Base-by-base conservation (phyloP, 2,888 invertebrate genomes). In the Eretmocerus hayati region DNA sequence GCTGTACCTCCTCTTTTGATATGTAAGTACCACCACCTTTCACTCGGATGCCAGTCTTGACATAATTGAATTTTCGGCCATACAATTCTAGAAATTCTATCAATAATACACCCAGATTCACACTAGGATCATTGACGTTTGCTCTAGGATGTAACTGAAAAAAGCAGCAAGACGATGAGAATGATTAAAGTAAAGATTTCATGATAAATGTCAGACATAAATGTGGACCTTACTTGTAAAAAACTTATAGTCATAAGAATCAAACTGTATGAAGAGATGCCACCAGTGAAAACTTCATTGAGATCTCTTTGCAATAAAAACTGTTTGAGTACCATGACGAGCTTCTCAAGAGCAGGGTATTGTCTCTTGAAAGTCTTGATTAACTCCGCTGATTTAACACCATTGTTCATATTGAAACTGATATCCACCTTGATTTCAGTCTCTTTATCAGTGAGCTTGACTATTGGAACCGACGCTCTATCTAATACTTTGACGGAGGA, bases 281-380 rank as follows among this genome's bases (percentile, higher is more conserved):
- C 99, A 57, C 99, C 96, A 56, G 95, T 96, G 77, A 96, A 99
- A 65, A 99, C 97, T 80, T 99, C 97, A 76, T 99, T 99, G 67
- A 99, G 83, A 78, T 96, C 94, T 66, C 97, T 83, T 77, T 97
- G 93, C 59, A 95, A 81, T 58, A 99, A 83, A 77, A 97, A 99
- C 79, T 99, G 97, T 77, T 99, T 99, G 62, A 99, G 79, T 54
- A 99, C 93, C 76, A 97, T 85, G 65, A 97, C 95, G 68, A 99
- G 78, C 65, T 94, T 94, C 45, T 90, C 86, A 60, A 99, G 79
- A 56, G 89, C 87, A 20, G 95, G 95, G 75, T 85, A 97, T 62
- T 83, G 81, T 52, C 83, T 80, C 72, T 93, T 89, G 70, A 85
- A 95, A 62, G 87, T 84, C 74, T 90, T 91, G 61, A 97, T 96